Evolutionary conservation across 2,113 vertebrate genomes (phyloP).

Genomic region (Aphyosemion australe): DNA sequence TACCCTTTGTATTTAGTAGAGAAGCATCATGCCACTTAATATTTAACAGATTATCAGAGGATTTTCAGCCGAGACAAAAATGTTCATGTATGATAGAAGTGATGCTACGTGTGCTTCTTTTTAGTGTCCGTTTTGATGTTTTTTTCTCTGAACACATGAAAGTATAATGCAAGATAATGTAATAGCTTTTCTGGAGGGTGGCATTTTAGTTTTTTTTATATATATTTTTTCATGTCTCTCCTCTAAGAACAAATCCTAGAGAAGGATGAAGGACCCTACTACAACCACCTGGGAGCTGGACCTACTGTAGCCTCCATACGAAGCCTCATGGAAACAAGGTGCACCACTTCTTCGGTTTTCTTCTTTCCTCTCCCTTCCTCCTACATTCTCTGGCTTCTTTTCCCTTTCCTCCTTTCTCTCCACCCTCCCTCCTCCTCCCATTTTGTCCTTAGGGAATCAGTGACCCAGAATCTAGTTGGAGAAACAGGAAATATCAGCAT

Average conservation of each 20-base stretch:
- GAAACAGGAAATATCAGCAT: slow-evolving; percentile 69
- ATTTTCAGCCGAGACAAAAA: background rate
- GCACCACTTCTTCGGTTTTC: slow-evolving; percentile 20
- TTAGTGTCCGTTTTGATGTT: too few relatives aligned
- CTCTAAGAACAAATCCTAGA: slow-evolving; percentile 91
- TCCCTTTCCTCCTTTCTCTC: slow-evolving; percentile 8
- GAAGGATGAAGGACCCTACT: slow-evolving; percentile 98
- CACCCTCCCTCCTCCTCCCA: slow-evolving; percentile 39
- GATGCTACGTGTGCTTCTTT: background rate
- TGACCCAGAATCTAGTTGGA: slow-evolving; percentile 78
- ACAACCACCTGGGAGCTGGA: slow-evolving; percentile 96
- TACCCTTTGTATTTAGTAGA: too few relatives aligned
- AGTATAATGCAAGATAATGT: background rate
- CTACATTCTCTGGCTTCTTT: background rate
- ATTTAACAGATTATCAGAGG: too few relatives aligned
- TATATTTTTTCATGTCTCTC: slow-evolving; percentile 9
- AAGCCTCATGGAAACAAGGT: slow-evolving; percentile 92
- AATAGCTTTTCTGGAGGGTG: too few relatives aligned
- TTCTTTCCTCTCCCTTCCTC: background rate
- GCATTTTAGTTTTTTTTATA: background rate
- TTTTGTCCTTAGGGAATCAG: slow-evolving; percentile 69
- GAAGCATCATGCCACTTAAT: too few relatives aligned
- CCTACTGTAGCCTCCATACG: slow-evolving; percentile 92
- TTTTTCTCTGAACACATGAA: background rate
- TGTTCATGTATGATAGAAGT: background rate